These are phyloP conservation scores for Orientallactaga bullata DNA, from an alignment of 2,113 vertebrate species.

Conservation along the genomic window DNA sequence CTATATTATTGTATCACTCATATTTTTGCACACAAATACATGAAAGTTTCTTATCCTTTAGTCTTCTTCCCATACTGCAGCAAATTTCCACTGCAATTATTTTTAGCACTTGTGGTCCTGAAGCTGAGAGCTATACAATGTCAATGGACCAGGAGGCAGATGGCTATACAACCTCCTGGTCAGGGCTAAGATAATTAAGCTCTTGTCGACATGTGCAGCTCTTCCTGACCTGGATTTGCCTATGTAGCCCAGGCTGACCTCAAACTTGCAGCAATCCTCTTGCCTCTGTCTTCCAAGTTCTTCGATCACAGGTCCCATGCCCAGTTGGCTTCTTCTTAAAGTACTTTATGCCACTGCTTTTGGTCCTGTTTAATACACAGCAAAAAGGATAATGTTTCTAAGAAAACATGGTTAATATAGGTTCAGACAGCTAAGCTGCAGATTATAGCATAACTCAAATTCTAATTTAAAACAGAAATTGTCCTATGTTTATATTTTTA, in stretches of 20 bases:
- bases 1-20: background rate
- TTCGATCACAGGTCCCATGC: background rate
- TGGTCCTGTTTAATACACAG: background rate
- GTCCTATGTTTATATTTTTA: constrained; percentile 57
- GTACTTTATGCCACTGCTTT: background rate
- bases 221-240: too few relatives aligned
- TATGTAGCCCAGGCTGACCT: background rate
- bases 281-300: background rate
- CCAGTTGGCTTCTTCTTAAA: background rate
- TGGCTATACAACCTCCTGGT: background rate
- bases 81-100: background rate
- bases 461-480: constrained; percentile 52
- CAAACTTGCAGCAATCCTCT: background rate
- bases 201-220: background rate
- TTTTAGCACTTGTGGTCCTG: background rate
- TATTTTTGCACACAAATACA: background rate
- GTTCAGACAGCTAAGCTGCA: background rate
- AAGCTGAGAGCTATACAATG: background rate
- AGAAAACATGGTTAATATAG: background rate
- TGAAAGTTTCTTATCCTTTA: background rate
- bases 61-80: background rate
- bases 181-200: background rate
- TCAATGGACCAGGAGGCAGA: background rate
- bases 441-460: constrained; percentile 33
- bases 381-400: background rate